Evolutionary conservation across 2,113 vertebrate genomes (phyloP).

Genomic region (Chloropsis cyanopogon): DNA sequence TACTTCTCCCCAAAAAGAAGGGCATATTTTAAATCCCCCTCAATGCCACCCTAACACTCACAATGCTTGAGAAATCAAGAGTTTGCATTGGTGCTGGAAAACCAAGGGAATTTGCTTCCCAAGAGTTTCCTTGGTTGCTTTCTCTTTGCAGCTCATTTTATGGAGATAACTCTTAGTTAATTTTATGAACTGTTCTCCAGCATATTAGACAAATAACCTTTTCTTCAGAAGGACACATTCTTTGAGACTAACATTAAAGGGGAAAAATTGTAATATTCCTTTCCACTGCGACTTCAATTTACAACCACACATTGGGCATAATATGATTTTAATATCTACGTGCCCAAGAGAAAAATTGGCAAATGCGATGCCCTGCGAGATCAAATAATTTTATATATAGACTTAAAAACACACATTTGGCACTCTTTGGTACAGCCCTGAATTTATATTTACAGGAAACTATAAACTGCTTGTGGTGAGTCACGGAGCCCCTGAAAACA

Average conservation of each 20-base stretch:
- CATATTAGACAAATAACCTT: conserved; percentile 37
- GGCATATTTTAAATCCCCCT: background rate
- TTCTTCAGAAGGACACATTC: conserved; percentile 6
- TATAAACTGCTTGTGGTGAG: background rate
- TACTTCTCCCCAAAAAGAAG: background rate
- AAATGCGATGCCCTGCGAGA: background rate
- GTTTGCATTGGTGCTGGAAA: background rate
- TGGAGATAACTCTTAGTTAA: background rate
- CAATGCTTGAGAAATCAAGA: accelerated
- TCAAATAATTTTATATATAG: conserved; percentile 17
- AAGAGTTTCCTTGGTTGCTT: background rate
- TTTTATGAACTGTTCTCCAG: background rate
- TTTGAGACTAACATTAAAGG: conserved; percentile 32
- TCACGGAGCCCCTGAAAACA: background rate
- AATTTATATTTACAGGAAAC: conserved; percentile 35
- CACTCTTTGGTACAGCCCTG: background rate
- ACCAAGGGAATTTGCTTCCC: background rate
- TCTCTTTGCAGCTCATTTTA: background rate
- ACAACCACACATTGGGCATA: background rate
- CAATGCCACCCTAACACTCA: background rate
- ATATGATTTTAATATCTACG: conserved; percentile 28
- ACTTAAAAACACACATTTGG: conserved; percentile 41
- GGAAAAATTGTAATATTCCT: background rate
- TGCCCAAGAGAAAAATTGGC: conserved; percentile 35
- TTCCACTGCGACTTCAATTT: conserved; percentile 8